A percentile compares a stretch with the other conserved stretches of the same genome.
Conservation (phyloP, 1,140 invertebrate genomes). For the Cydia pomonella region DNA sequence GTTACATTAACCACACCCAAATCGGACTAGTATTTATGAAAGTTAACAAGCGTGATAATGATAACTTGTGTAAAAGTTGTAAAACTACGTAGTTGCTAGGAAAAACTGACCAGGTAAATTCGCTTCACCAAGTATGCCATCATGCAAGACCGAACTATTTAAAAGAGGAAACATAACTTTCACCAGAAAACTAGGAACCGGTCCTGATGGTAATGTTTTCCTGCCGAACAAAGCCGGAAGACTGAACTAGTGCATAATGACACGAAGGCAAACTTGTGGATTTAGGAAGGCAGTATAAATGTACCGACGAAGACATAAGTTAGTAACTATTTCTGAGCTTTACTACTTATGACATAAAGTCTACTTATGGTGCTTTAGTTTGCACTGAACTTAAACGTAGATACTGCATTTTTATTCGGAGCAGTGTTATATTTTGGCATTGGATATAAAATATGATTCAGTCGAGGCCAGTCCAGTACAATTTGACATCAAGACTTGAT, state of each 20-base stretch:
- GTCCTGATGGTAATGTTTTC: conserved; percentile 21
- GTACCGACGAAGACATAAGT: neutral
- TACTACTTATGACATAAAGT: neutral
- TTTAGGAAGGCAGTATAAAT: neutral
- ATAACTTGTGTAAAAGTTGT: neutral
- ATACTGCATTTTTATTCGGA: conserved; percentile 6
- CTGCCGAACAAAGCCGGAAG: conserved; percentile 31
- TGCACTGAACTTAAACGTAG: neutral
- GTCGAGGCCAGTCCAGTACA: neutral
- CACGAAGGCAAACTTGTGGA: conserved; percentile 34
- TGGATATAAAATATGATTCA: conserved; percentile 14
- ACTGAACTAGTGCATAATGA: conserved; percentile 22
- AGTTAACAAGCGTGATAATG: neutral
- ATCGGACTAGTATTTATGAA: conserved; percentile 10
- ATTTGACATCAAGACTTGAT: neutral
- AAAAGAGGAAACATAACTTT: conserved; percentile 20
- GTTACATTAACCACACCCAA: neutral
- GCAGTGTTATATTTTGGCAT: neutral
- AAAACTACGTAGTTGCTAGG: neutral
- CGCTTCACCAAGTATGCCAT: conserved; percentile 2
- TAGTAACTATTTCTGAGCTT: neutral
- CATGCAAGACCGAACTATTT: conserved; percentile 12
- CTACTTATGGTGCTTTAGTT: neutral
- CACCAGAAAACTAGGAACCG: conserved; percentile 25
- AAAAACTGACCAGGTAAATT: neutral